Base-by-base conservation (phyloP, 2,113 vertebrate genomes). In the Callionymus lyra region DNA sequence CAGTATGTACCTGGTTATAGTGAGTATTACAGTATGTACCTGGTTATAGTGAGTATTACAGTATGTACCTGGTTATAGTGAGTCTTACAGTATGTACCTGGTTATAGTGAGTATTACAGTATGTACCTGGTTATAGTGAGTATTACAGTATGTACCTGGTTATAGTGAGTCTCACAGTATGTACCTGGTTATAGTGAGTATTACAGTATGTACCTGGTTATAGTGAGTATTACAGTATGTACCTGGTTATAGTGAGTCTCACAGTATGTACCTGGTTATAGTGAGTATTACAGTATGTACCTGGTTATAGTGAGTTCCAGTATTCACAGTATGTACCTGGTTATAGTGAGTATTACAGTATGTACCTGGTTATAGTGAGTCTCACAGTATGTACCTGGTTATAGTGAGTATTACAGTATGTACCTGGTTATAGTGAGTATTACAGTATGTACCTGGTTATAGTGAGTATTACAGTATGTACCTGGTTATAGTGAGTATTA, bases 231-330 rank as follows among this genome's bases (percentile, higher is more conserved):
- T n/a, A 27, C 21, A 27, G 8, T 4, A 5, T 4, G 21, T 88
- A 97, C 94, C 95, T 96, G 91, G 79, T 97, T 98, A 77, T 96
- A 99, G 84, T 99, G 95, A 0, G 90, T 98, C 81, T 99, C 94
- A 59, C 95, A 99, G 72, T 97, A 98, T 0, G 94, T n/a, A n/a
- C n/a, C n/a, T n/a, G n/a, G n/a, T n/a, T n/a, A n/a, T n/a, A n/a
- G n/a, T n/a, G n/a, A n/a, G n/a, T n/a, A n/a, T n/a, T n/a, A 27
- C 21, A 27, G 8, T 4, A 5, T 4, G 21, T 88, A 97, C 94
- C 95, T 96, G 91, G 79, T 97, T 98, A 77, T 96, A 99, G 84
- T 99, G 95, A 0, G 90, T 98, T 81, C 98, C 94, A 59, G n/a
- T n/a, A n/a, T n/a, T n/a, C n/a, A 27, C 21, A 27, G 8, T 4